Evolutionary conservation across 2,888 invertebrate species (phyloP).

Genomic region (Cremastinae sp.): DNA sequence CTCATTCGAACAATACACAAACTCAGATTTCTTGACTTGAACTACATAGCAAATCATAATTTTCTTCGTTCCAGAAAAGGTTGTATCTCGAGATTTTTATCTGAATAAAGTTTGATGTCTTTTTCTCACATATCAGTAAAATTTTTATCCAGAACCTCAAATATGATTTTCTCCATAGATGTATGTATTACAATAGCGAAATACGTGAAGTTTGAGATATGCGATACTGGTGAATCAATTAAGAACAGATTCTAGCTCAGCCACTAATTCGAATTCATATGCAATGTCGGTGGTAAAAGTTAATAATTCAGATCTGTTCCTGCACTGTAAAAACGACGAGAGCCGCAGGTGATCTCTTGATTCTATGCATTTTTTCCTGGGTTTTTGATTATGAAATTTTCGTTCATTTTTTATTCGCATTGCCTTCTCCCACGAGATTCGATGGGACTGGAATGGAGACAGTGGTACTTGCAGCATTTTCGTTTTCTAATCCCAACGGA

Average conservation of each 20-base stretch:
- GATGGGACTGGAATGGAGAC: slow-evolving; percentile 31
- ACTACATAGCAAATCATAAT: no score
- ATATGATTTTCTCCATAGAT: slow-evolving; percentile 6
- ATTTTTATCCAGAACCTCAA: neutral
- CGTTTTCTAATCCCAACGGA: slow-evolving; percentile 25
- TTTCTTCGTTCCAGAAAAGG: slow-evolving; percentile 1
- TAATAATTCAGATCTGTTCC: slow-evolving; percentile 79
- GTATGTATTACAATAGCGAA: neutral
- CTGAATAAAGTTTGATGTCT: slow-evolving; percentile 10
- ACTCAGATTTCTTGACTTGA: no score
- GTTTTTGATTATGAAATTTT: slow-evolving; percentile 36
- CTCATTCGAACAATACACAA: slow-evolving; percentile 3
- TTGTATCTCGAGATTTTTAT: neutral
- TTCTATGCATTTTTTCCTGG: slow-evolving; percentile 33
- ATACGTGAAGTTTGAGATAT: slow-evolving; percentile 12
- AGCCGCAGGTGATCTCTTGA: no score
- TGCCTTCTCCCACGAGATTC: slow-evolving; percentile 30
- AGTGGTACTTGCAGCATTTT: slow-evolving; percentile 27
- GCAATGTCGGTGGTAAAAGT: slow-evolving; percentile 71
- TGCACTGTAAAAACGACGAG: slow-evolving; percentile 38
- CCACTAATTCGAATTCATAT: slow-evolving; percentile 75
- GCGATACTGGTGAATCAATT: slow-evolving; percentile 72
- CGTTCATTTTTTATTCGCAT: slow-evolving; percentile 36
- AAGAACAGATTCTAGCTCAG: slow-evolving; percentile 66
- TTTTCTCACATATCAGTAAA: slow-evolving; percentile 12